phyloP scores from a whole-genome alignment of 2,113 vertebrate genomes.

The Alligator mississippiensis region DNA sequence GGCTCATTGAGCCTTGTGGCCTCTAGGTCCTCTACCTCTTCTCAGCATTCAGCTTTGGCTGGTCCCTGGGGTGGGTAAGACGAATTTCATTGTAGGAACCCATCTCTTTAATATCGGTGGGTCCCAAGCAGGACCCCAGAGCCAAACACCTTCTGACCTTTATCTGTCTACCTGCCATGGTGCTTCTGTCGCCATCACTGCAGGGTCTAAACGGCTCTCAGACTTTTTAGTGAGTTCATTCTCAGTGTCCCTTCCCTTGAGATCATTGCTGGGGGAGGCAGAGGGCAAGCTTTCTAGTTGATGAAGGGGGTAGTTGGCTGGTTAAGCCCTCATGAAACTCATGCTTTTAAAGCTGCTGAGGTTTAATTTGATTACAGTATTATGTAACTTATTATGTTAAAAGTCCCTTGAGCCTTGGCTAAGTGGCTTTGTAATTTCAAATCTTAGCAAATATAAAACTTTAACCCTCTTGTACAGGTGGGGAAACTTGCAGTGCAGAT shows the following conservation, averaged over 20 bases:
- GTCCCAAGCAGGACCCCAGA: background rate
- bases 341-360: background rate
- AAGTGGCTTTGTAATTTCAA: background rate
- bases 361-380: background rate
- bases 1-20: slow-evolving; percentile 58
- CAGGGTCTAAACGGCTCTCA: background rate
- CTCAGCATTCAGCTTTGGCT: slow-evolving; percentile 14
- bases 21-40: slow-evolving; percentile 43
- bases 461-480: background rate
- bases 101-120: background rate
- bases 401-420: background rate
- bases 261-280: background rate
- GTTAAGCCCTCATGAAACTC: background rate
- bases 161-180: background rate
- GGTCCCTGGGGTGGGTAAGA: background rate
- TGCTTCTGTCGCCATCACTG: background rate
- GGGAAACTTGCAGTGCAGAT: background rate
- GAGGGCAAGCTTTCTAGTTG: background rate
- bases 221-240: too few relatives aligned
- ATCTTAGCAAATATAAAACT: background rate
- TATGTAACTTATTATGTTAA: background rate
- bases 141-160: background rate
- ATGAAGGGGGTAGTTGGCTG: background rate
- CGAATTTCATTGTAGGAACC: too few relatives aligned
- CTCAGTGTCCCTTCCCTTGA: too few relatives aligned